Conservation (phyloP, 2,797 vertebrate genomes). For the Tachyglossus aculeatus region DNA sequence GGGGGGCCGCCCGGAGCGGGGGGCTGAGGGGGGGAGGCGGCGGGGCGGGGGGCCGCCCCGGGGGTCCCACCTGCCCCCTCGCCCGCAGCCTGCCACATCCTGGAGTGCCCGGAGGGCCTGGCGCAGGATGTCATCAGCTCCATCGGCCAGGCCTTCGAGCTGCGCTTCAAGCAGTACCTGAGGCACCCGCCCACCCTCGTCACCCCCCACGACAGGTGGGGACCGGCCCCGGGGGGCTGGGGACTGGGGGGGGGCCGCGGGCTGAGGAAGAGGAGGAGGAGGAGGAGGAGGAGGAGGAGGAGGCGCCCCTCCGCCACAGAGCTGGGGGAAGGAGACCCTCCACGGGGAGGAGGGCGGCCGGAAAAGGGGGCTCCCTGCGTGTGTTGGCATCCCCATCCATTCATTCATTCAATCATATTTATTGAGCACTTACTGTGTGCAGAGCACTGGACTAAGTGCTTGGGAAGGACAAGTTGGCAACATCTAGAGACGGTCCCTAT, state of each 20-base stretch:
- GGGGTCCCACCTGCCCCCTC: not conserved
- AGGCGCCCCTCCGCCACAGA: not conserved
- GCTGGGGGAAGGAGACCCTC: not conserved
- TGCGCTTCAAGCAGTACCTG: slow-evolving; percentile 98
- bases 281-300: not conserved
- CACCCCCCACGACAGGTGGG: slow-evolving; percentile 93
- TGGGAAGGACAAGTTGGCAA: too few species aligned
- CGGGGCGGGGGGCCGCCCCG: not conserved
- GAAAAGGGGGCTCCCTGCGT: too few species aligned
- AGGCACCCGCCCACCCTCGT: slow-evolving; percentile 97
- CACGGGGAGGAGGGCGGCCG: not conserved
- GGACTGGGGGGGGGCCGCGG: not conserved
- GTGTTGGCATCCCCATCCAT: too few species aligned
- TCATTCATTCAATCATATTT: too few species aligned
- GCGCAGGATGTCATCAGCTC: slow-evolving; percentile 99
- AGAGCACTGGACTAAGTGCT: too few species aligned
- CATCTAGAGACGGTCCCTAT: too few species aligned
- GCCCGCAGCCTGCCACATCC: slow-evolving; percentile 91
- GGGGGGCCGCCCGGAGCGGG: not conserved
- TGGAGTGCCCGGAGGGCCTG: slow-evolving; percentile 94
- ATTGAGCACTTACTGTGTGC: too few species aligned
- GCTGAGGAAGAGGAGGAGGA: not conserved
- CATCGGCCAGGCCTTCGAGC: slow-evolving; percentile 94
- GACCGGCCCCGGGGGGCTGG: rapidly evolving
- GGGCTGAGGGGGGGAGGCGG: not conserved